Evolutionary conservation across 1,140 invertebrate species (phyloP), one percentile per base, ranked within the genome.

Genomic region (Bombus soroeensis): DNA sequence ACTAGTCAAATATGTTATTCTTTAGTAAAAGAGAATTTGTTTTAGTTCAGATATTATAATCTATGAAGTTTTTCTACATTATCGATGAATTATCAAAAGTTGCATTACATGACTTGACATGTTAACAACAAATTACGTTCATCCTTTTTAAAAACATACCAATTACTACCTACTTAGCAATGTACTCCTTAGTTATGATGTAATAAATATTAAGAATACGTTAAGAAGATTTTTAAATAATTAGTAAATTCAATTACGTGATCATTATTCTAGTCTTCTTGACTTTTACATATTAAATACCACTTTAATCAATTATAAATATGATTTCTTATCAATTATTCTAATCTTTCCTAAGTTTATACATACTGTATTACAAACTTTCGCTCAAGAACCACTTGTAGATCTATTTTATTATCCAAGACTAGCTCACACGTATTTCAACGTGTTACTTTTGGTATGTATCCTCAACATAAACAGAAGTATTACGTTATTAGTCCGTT

Each of bases 131-230:
- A 25, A 28, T 59, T 43, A n/a, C 22, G 9, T 53, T 53, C n/a
- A 43, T 39, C 28, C 6, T 32, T 22, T 32, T 43, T 6, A 83
- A 47, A 72, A 25, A 22, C 22, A 28, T 77, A 32, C 15, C 12
- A 32, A 59, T 41, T 43, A 15, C 13, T 43, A 13, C 1, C 8
- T 75, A 47, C 0, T 47, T 53, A 10, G 18, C 25, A 28, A 43
- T 43, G 22, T 34, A 41, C 8, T 3, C 37, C 0, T 28, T 22
- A 13, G 9, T 64, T 39, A 64, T 34, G 2, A 2, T 76, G 53
- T 34, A 84, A 79, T 84, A 84, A 84, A 59, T 84, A 84, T 79
- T 62, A 59, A 71, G 53, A 71, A 84, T 39, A 84, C 66, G 59
- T 79, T 37, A 34, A 34, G 53, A 73, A 53, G 13, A n/a, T 70